Evolutionary conservation across 2,797 vertebrate species (phyloP).

Genomic region (Simalia tracyae): DNA sequence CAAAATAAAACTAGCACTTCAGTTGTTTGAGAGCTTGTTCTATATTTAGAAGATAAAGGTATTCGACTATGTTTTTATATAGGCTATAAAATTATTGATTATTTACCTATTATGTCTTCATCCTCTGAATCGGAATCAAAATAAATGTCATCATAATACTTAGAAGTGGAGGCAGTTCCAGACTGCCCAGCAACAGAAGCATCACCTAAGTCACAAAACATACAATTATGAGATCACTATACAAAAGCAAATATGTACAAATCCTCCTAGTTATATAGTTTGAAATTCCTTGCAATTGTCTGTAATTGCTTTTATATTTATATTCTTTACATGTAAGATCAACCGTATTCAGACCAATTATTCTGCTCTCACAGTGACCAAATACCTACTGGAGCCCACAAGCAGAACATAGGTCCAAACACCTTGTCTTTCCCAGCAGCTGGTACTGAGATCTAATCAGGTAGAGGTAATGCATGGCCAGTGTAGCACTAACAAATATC

Average conservation of each 20-base stretch:
- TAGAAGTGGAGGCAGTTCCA: conserved; percentile 53
- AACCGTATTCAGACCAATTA: neutral
- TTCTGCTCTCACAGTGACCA: neutral
- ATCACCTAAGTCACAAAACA: conserved; percentile 62
- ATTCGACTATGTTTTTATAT: neutral
- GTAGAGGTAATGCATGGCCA: neutral
- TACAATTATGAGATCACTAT: neutral
- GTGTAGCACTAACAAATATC: neutral
- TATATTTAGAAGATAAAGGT: neutral
- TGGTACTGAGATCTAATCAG: neutral
- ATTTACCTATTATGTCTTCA: conserved; percentile 79
- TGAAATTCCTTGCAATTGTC: neutral
- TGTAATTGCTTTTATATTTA: neutral
- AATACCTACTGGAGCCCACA: neutral
- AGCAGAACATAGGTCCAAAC: neutral
- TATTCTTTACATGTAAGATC: neutral
- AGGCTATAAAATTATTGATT: neutral
- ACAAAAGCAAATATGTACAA: neutral
- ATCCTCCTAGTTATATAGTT: neutral
- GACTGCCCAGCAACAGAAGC: conserved; percentile 62
- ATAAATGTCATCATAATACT: conserved; percentile 89
- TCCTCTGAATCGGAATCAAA: conserved; percentile 95
- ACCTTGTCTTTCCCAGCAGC: neutral
- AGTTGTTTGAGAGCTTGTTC: neutral
- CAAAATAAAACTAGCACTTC: neutral